Conservation (phyloP, 2,888 invertebrate genomes). For the Rhogogaster chlorosoma region DNA sequence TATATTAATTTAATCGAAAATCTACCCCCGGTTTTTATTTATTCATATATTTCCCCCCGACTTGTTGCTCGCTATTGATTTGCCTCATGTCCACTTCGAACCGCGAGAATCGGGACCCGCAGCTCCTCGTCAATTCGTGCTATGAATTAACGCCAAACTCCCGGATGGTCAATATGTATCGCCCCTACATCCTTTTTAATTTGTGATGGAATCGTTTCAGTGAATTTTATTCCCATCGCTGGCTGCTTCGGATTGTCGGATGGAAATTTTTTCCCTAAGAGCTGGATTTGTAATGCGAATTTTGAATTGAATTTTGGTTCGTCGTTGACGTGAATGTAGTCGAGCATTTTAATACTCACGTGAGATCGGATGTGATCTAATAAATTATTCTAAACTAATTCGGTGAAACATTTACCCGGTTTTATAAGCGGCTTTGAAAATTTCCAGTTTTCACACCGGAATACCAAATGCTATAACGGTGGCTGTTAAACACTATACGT, state of each 20-base stretch:
- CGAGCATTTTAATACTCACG: neutral
- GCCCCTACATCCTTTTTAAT: neutral
- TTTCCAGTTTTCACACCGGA: neutral
- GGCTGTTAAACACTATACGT: neutral
- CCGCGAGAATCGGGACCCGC: neutral
- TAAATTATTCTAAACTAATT: neutral
- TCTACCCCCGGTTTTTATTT: neutral
- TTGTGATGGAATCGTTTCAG: neutral
- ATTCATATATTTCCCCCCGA: neutral
- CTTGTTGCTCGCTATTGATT: neutral
- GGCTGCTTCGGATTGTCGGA: neutral
- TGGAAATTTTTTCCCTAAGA: neutral
- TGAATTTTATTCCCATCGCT: neutral
- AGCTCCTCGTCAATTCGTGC: neutral
- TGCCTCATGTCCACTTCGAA: neutral
- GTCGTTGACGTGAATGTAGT: neutral
- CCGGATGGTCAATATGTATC: neutral
- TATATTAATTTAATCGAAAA: neutral
- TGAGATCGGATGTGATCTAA: neutral
- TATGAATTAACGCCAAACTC: neutral
- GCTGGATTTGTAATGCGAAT: neutral
- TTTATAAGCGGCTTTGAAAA: neutral
- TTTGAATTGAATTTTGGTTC: neutral
- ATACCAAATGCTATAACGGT: neutral
- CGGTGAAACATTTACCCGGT: neutral